Evolutionary conservation across 2,113 vertebrate genomes (phyloP).

Genomic region (Sceloporus undulatus): DNA sequence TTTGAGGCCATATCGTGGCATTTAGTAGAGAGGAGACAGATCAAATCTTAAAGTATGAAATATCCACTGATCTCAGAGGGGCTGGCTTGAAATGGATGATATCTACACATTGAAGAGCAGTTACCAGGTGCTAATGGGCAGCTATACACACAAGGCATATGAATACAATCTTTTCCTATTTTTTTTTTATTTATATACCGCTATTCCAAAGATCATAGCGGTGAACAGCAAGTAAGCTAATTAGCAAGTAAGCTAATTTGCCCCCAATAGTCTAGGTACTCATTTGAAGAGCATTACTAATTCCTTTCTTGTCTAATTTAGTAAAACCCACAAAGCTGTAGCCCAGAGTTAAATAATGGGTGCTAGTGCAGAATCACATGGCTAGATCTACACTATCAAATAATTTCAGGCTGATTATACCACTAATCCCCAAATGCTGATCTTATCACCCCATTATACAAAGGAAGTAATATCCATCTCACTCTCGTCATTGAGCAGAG

Average conservation of each 20-base stretch:
- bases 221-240: no score
- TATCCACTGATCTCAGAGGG: neutral
- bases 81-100: neutral
- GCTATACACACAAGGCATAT: neutral
- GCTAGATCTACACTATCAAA: neutral
- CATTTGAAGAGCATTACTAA: neutral
- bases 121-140: neutral
- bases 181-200: no score
- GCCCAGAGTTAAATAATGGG: neutral
- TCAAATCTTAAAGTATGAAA: neutral
- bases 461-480: constrained; percentile 76
- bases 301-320: neutral
- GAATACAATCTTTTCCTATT: neutral
- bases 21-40: neutral
- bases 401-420: neutral
- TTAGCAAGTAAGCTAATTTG: no score
- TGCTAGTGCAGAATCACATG: neutral
- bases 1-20: neutral
- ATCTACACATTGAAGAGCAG: neutral
- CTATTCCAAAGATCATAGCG: no score
- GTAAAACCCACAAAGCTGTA: neutral
- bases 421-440: neutral
- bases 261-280: no score
- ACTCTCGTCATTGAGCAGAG: constrained; percentile 97
- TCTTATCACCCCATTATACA: constrained; percentile 15